Evolutionary conservation across 2,113 vertebrate species (phyloP).

Genomic region (Lepidothrix coronata): DNA sequence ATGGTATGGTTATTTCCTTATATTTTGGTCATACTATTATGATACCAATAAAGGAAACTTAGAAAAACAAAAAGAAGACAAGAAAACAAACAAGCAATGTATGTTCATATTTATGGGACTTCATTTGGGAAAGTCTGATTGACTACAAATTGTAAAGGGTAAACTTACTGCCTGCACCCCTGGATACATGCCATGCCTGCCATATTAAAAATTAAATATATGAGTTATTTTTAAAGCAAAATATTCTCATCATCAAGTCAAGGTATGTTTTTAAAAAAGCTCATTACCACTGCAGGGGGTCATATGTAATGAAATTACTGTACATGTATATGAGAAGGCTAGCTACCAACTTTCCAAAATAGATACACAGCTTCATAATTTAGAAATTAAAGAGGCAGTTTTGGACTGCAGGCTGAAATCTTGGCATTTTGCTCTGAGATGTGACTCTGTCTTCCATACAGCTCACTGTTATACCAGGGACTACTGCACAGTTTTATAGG

Average conservation of each 20-base stretch:
- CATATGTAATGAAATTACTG: background rate
- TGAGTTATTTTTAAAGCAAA: constrained; percentile 53
- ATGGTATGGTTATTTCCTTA: constrained; percentile 34
- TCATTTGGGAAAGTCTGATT: constrained; percentile 29
- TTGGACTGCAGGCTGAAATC: background rate
- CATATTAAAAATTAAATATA: constrained; percentile 32
- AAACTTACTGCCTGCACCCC: constrained; percentile 22
- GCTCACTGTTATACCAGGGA: background rate
- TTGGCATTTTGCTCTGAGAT: background rate
- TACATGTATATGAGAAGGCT: background rate
- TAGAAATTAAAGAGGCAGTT: background rate
- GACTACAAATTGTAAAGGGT: constrained; percentile 39
- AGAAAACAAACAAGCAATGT: constrained; percentile 30
- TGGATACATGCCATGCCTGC: constrained; percentile 2
- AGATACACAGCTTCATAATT: background rate
- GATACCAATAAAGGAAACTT: constrained; percentile 59
- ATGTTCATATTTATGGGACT: constrained; percentile 43
- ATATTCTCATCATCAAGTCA: constrained; percentile 41
- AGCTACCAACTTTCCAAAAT: background rate
- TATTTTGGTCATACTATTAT: constrained; percentile 53
- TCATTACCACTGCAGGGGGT: background rate
- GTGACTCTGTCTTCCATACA: background rate
- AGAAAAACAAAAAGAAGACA: background rate
- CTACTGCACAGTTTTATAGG: constrained; percentile 32
- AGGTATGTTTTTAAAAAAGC: constrained; percentile 50